Evolutionary conservation across 2,888 invertebrate genomes (phyloP), one percentile per base, ranked within the genome.

Genomic region (Folsomia candida): DNA sequence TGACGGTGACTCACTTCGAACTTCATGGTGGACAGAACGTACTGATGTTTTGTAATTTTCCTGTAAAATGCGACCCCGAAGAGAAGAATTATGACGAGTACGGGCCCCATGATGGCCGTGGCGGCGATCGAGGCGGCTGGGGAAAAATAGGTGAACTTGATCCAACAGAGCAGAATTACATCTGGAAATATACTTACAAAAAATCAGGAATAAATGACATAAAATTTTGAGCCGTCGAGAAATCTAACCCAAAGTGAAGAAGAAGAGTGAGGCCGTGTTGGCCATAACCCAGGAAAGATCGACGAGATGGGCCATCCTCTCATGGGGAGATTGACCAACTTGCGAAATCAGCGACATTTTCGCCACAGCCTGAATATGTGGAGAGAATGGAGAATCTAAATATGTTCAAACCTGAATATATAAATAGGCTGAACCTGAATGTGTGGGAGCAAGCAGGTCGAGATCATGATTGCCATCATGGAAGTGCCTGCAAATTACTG

Each of bases 151-250:
- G 72, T 74, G 66, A 73, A 79, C 51, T 79, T 79, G 29, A 79
- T 77, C 77, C 78, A 78, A 25, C 74, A 76, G 70, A 79, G 72
- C 0, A 79, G 66, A 47, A 79, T 78, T 14, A 79, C 70, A 37
- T 79, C 37, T 37, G 37, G 6, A 37, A 37, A 37, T 37, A 37
- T 37, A 37, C n/a, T n/a, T n/a, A n/a, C n/a, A n/a, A n/a, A n/a
- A n/a, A n/a, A n/a, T n/a, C n/a, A n/a, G n/a, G n/a, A n/a, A n/a
- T n/a, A n/a, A n/a, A n/a, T n/a, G n/a, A n/a, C n/a, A n/a, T n/a
- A n/a, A n/a, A n/a, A n/a, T n/a, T n/a, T n/a, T n/a, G n/a, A n/a
- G n/a, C n/a, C n/a, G n/a, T n/a, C n/a, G n/a, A n/a, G n/a, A n/a
- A n/a, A n/a, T n/a, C 37, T 37, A 4, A 37, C 37, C 78, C 27